Evolutionary conservation across 2,113 vertebrate species (phyloP), one percentile per base, ranked within the genome.

Genomic region (Halichoeres trimaculatus): DNA sequence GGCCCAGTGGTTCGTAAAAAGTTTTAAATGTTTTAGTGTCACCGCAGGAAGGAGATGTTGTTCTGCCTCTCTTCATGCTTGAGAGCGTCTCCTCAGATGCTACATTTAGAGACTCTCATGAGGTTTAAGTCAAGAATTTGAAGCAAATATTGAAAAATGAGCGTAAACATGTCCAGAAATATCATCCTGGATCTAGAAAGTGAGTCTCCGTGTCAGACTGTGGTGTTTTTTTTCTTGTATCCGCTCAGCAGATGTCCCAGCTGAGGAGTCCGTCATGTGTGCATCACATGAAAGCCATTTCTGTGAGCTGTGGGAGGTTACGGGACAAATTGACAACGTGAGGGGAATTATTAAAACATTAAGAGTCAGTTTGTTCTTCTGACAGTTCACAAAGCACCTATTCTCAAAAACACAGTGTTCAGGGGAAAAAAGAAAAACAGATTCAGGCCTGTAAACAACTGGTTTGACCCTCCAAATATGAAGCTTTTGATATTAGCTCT

Each of bases 231-330:
- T 16, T 12, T 26, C 0, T 5, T 35, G 51, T 2, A 0, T 22
- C 35, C 10, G 5, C 8, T 52, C 9, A 30, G 5, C 17, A 53
- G 17, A 61, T 26, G 22, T 59, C 17, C 19, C 0, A 26, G 26
- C 10, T 24, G 30, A 59, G 26, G 20, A 22, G 54, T 38, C 51
- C 2, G 45, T 48, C 66, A 23, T 12, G 36, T 73, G 61, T 41
- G 60, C 23, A 74, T 90, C 90, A 81, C 88, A 89, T 89, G 88
- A 82, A 81, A 80, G 35, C 30, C 2, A 36, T 90, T 71, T 63
- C 47, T 14, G 57, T 20, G 16, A 26, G 17, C 48, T 50, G 52
- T 10, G 26, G 57, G 23, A 43, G 50, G 69, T 52, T 45, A 34
- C 0, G 7, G 35, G 43, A 10, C 48, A 89, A 86, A 90, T 79